A percentile compares a stretch with the other conserved stretches of the same genome.
Evolutionary conservation across 2,888 invertebrate genomes (phyloP).

Genomic region (Pimpla rufipes): DNA sequence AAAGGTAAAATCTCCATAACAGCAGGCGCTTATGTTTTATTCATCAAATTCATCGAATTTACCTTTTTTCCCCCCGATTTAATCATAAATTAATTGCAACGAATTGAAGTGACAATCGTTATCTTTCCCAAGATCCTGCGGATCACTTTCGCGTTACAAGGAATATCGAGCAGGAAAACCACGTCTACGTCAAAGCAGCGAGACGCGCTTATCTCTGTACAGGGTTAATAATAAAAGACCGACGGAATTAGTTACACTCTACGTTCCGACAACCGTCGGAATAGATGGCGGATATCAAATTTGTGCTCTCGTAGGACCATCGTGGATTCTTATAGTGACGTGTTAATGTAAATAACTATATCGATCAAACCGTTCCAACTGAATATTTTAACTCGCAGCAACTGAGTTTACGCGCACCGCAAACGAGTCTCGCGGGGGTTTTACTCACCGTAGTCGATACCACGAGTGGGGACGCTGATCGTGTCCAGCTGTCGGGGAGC

Average conservation of each 20-base stretch:
- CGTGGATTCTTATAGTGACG: conserved; percentile 14
- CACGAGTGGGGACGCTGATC: too few species aligned
- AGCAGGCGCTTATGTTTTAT: background rate
- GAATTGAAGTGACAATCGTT: background rate
- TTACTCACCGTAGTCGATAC: too few species aligned
- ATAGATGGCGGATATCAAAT: conserved; percentile 32
- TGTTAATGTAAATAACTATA: background rate
- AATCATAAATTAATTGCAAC: background rate
- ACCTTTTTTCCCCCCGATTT: background rate
- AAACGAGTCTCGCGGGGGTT: too few species aligned
- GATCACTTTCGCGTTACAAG: background rate
- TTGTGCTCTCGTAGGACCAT: conserved; percentile 41
- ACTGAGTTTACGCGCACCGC: too few species aligned
- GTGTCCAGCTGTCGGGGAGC: too few species aligned
- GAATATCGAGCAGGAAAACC: background rate
- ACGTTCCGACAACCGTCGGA: background rate
- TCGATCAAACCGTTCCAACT: background rate
- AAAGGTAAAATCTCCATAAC: background rate
- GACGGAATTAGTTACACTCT: conserved; percentile 35
- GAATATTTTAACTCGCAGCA: background rate
- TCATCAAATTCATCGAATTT: background rate
- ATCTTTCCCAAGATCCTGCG: background rate
- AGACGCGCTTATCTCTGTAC: background rate
- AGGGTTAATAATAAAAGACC: conserved; percentile 7
- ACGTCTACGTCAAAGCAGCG: background rate